Conservation (phyloP, 2,113 vertebrate species). For the Poecile atricapillus region DNA sequence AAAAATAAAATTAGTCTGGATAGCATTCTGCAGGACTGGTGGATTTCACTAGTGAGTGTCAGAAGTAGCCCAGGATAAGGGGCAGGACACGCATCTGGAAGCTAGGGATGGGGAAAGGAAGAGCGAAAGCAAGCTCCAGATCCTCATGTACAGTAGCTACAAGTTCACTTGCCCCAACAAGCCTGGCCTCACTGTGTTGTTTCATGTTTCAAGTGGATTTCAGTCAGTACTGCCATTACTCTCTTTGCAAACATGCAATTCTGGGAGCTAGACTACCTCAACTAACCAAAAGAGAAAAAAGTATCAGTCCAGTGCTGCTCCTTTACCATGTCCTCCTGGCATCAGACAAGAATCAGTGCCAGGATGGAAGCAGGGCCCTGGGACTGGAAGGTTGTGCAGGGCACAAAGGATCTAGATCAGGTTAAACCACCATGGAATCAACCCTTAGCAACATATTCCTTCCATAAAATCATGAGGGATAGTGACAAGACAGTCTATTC, state of each 20-base stretch:
- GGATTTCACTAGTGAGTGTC: not conserved
- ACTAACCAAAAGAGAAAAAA: not conserved
- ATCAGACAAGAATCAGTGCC: not conserved
- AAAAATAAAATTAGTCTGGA: not conserved
- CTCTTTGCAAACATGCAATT: not conserved
- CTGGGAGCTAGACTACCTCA: not conserved
- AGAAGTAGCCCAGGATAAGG: not conserved
- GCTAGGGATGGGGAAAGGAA: not conserved
- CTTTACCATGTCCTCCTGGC: not conserved
- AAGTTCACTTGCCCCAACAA: not conserved
- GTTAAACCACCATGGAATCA: not conserved
- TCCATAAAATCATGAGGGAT: not conserved
- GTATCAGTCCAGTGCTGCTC: not conserved
- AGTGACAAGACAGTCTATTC: not conserved
- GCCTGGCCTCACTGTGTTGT: not conserved
- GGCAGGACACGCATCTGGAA: not conserved
- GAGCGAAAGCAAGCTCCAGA: not conserved
- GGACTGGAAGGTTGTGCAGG: not conserved
- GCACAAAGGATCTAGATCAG: not conserved
- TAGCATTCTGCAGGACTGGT: not conserved
- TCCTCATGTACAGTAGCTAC: not conserved
- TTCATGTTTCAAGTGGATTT: not conserved
- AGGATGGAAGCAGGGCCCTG: rapidly evolving
- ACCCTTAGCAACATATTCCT: not conserved
- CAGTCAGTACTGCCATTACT: not conserved